These are phyloP conservation scores for Ahaetulla prasina DNA, from an alignment of 2,113 vertebrate genomes.

Conservation along the genomic window DNA sequence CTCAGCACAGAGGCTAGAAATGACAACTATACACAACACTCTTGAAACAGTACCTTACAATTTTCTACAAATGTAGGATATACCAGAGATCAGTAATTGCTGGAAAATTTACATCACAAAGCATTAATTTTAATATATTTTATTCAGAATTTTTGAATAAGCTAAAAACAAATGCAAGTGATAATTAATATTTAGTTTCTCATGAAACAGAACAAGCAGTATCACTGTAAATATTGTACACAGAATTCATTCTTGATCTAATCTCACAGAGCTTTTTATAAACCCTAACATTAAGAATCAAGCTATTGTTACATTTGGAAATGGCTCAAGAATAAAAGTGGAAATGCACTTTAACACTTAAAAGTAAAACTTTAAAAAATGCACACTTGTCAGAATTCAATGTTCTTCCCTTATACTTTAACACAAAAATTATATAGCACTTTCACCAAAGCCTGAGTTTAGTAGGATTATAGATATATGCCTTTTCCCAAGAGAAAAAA, in stretches of 20 bases:
- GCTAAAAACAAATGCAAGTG: constrained; percentile 69
- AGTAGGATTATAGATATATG: constrained; percentile 64
- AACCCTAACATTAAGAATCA: constrained; percentile 55
- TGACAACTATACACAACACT: constrained; percentile 78
- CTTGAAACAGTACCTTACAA: constrained; percentile 74
- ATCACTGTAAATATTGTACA: constrained; percentile 64
- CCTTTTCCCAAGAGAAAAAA: constrained; percentile 30
- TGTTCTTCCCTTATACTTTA: constrained; percentile 68
- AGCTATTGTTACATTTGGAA: constrained; percentile 58
- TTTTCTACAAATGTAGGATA: constrained; percentile 74
- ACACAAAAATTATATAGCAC: constrained; percentile 72
- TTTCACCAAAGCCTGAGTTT: constrained; percentile 76
- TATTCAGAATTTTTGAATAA: constrained; percentile 69
- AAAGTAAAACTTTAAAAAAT: constrained; percentile 61
- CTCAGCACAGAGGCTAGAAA: constrained; percentile 77
- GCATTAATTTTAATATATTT: constrained; percentile 72
- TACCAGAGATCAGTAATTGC: constrained; percentile 73
- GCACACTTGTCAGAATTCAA: constrained; percentile 60
- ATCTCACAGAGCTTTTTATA: constrained; percentile 47
- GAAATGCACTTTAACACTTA: constrained; percentile 53
- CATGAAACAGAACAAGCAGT: constrained; percentile 61
- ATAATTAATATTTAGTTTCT: constrained; percentile 75
- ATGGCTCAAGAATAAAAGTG: constrained; percentile 60
- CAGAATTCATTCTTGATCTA: constrained; percentile 62
- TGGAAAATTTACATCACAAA: constrained; percentile 72